Percentiles rank a stretch among this genome's conserved stretches.
Evolutionary conservation across 2,113 vertebrate genomes (phyloP).

Genomic region (Varanus komodoensis): DNA sequence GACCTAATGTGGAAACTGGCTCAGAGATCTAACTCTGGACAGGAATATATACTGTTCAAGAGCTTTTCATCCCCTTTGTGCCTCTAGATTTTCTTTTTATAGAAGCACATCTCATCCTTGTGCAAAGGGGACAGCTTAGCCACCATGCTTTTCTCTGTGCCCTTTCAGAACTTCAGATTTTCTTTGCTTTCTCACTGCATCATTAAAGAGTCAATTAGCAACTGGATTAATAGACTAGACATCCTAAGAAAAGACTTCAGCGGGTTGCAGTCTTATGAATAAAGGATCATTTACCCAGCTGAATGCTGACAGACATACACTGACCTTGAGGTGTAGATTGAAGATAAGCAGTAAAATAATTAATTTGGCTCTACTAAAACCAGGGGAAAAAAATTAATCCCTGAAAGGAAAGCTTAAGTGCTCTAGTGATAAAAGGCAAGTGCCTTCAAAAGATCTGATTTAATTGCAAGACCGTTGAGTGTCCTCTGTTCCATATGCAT

Average conservation of each 20-base stretch:
- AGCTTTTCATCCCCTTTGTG: background rate
- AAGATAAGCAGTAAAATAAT: conserved; percentile 53
- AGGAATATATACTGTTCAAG: background rate
- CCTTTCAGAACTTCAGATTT: conserved; percentile 48
- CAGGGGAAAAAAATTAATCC: background rate
- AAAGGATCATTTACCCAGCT: conserved; percentile 46
- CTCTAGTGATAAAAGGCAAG: conserved; percentile 46
- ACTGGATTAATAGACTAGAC: conserved; percentile 43
- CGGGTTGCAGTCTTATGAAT: conserved; percentile 44
- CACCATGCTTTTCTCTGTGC: conserved; percentile 16
- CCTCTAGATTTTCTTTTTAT: background rate
- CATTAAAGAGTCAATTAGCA: conserved; percentile 41
- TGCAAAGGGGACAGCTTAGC: conserved; percentile 6
- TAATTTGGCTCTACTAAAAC: background rate
- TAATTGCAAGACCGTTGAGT: background rate
- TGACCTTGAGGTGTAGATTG: conserved; percentile 44
- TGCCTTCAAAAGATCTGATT: conserved; percentile 28
- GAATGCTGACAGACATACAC: conserved; percentile 24
- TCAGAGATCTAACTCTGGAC: conserved; percentile 43
- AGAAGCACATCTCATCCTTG: conserved; percentile 36
- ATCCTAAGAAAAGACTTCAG: conserved; percentile 37
- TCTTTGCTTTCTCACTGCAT: conserved; percentile 9
- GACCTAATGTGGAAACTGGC: background rate
- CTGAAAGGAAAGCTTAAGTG: conserved; percentile 25
- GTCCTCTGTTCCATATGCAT: background rate